These are phyloP conservation scores for Leucopsar rothschildi DNA, from an alignment of 2,113 vertebrate species.

Conservation along the genomic window DNA sequence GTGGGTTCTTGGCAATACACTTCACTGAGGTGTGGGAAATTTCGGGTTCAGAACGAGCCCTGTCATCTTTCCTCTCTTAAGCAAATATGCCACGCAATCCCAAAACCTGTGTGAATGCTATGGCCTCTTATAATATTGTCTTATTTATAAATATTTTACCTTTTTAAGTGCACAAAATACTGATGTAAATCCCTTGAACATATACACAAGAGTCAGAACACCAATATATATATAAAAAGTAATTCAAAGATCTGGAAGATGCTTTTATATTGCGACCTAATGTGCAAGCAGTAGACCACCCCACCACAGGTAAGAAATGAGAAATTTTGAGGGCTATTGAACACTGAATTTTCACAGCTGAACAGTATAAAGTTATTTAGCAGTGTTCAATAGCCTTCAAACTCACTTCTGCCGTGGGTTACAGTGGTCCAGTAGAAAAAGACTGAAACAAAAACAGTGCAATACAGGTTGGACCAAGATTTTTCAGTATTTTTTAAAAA, in stretches of 20 bases:
- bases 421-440: not conserved
- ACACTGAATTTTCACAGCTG: conserved; percentile 67
- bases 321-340: conserved; percentile 80
- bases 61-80: not conserved
- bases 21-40: not conserved
- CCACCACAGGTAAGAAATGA: conserved; percentile 78
- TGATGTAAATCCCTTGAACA: conserved; percentile 32
- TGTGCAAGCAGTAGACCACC: conserved; percentile 43
- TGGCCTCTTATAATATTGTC: conserved; percentile 13
- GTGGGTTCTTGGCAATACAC: conserved; percentile 3
- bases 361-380: conserved; percentile 55
- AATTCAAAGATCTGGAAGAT: conserved; percentile 39
- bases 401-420: not conserved
- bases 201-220: conserved; percentile 21
- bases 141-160: conserved; percentile 50
- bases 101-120: conserved; percentile 4
- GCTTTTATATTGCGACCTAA: conserved; percentile 48
- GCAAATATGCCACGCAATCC: not conserved
- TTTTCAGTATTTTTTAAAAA: not conserved
- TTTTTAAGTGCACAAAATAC: conserved; percentile 54
- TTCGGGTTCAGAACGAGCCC: not conserved
- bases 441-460: not conserved
- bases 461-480: not conserved
- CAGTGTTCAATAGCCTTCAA: conserved; percentile 27
- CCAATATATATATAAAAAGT: not conserved